phyloP scores from a whole-genome alignment of 2,113 vertebrate genomes.

The Craseonycteris thonglongyai region DNA sequence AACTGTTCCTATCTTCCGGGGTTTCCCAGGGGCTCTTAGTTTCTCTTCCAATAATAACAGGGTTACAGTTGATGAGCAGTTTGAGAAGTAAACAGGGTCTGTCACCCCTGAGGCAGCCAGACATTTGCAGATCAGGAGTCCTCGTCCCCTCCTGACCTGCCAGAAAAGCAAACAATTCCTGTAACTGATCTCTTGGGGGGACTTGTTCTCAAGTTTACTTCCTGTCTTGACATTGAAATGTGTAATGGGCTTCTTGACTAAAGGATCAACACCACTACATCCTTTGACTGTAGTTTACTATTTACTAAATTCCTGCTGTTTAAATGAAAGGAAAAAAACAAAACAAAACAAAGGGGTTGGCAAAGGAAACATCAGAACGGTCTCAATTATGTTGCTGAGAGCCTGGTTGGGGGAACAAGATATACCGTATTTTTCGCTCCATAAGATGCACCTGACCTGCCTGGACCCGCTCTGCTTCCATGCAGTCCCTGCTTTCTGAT shows the following conservation, averaged over 20 bases:
- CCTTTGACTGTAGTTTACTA: not conserved
- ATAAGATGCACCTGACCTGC: no score
- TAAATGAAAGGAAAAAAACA: not conserved
- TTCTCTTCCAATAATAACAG: not conserved
- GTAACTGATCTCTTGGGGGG: not conserved
- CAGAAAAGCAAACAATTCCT: not conserved
- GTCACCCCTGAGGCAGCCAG: not conserved
- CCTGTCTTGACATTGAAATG: not conserved
- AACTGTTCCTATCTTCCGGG: not conserved
- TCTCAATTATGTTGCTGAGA: not conserved
- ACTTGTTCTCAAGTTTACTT: not conserved
- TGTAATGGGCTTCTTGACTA: not conserved
- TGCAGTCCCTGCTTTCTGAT: no score
- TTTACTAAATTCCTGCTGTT: not conserved
- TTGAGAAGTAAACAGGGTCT: not conserved
- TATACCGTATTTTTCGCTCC: no score
- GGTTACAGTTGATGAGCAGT: not conserved
- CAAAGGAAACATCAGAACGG: not conserved
- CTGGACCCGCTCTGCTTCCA: no score
- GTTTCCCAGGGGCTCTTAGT: not conserved
- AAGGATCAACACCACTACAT: not conserved
- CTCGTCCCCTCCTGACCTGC: not conserved
- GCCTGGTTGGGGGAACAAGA: not conserved
- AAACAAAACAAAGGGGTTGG: not conserved
- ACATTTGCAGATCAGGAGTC: not conserved